These are phyloP conservation scores for Pangasius sanitwongsei DNA, from an alignment of 2,797 vertebrate species.

Conservation along the genomic window DNA sequence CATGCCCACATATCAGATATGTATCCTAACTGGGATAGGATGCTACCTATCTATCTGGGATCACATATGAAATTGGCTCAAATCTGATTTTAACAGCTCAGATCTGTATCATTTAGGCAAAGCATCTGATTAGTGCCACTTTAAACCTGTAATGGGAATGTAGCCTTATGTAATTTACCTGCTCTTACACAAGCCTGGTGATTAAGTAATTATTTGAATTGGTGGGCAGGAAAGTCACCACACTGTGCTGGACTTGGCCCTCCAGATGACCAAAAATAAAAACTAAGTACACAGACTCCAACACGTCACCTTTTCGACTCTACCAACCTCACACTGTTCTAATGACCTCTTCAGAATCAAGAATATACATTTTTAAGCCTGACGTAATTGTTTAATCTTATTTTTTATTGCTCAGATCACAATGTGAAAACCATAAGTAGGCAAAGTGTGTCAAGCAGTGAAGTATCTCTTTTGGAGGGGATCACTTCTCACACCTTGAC, in stretches of 20 bases:
- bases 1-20: slow-evolving; percentile 12
- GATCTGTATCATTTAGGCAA: not conserved
- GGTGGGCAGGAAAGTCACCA: not conserved
- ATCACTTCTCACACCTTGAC: slow-evolving; percentile 71
- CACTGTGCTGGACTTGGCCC: not conserved
- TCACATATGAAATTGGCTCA: slow-evolving; percentile 8
- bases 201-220: not conserved
- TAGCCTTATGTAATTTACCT: not conserved
- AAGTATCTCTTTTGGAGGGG: slow-evolving; percentile 75
- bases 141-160: slow-evolving; percentile 26
- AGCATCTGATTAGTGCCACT: slow-evolving; percentile 3
- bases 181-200: not conserved
- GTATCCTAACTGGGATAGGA: not conserved
- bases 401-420: slow-evolving; percentile 87
- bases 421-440: slow-evolving; percentile 85
- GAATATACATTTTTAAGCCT: slow-evolving; percentile 19
- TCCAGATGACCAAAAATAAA: slow-evolving; percentile 1
- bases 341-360: slow-evolving; percentile 27
- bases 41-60: not conserved
- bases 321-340: slow-evolving; percentile 16
- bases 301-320: slow-evolving; percentile 37
- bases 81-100: not conserved
- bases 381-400: slow-evolving; percentile 70
- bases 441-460: slow-evolving; percentile 74
- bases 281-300: slow-evolving; percentile 29